Evolutionary conservation across 2,797 vertebrate genomes (phyloP).

Genomic region (Erpetoichthys calabaricus): DNA sequence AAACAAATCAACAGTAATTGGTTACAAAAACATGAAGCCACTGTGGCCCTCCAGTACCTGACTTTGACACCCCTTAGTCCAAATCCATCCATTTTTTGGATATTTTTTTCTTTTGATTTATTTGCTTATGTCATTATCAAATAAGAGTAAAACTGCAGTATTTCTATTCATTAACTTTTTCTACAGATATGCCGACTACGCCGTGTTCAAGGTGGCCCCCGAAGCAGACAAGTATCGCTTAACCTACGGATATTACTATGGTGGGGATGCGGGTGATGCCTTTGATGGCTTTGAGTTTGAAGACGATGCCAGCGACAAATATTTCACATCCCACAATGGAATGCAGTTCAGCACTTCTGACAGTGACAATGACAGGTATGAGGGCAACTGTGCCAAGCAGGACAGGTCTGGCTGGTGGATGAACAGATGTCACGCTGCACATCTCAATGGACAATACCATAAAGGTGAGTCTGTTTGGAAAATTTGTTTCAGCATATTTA

Average conservation of each 20-base stretch:
- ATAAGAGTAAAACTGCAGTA: too few species aligned
- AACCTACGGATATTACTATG: constrained; percentile 62
- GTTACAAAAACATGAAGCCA: too few species aligned
- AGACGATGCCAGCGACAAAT: constrained; percentile 72
- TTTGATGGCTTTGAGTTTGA: constrained; percentile 77
- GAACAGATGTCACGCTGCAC: constrained; percentile 87
- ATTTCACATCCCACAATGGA: constrained; percentile 75
- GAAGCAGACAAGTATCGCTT: constrained; percentile 76
- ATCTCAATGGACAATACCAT: constrained; percentile 89
- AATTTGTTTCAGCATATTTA: not conserved
- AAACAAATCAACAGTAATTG: too few species aligned
- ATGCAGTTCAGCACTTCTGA: constrained; percentile 83
- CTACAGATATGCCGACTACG: constrained; percentile 74
- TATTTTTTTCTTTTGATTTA: not conserved
- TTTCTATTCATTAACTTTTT: not conserved
- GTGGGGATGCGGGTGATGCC: constrained; percentile 78
- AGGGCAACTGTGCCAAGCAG: constrained; percentile 72
- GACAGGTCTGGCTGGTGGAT: constrained; percentile 97
- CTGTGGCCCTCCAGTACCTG: too few species aligned
- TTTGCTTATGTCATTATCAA: not conserved
- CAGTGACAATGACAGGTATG: constrained; percentile 77
- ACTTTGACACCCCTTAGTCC: too few species aligned
- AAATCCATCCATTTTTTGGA: not conserved
- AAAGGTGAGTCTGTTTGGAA: constrained; percentile 41
- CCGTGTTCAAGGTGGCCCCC: constrained; percentile 56